phyloP scores from a whole-genome alignment of 2,797 vertebrate species.

The Jordanella pulchra region DNA sequence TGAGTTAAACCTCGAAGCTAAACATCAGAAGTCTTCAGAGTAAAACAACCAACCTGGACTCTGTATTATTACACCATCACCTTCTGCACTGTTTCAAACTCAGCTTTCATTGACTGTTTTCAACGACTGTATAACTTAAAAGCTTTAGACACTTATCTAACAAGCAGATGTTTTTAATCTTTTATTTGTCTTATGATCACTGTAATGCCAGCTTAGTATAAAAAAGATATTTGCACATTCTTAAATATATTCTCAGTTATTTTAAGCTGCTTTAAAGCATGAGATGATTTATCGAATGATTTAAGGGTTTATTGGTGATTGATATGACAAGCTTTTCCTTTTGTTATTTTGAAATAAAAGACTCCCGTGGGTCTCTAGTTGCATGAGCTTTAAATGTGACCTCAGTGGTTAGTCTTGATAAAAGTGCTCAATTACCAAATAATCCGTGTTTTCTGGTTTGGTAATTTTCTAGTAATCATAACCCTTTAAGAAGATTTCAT shows the following conservation, averaged over 20 bases:
- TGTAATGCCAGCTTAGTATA: neutral
- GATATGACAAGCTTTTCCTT: neutral
- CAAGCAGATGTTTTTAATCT: neutral
- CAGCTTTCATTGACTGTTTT: slow-evolving; percentile 16
- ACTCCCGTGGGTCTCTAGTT: neutral
- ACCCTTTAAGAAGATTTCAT: slow-evolving; percentile 5
- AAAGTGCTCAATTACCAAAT: slow-evolving; percentile 12
- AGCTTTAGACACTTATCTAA: slow-evolving; percentile 17
- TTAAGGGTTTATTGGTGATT: neutral
- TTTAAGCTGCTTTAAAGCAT: slow-evolving; percentile 36
- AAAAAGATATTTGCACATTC: slow-evolving; percentile 15
- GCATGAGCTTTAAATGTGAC: slow-evolving; percentile 25
- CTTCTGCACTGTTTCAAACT: slow-evolving; percentile 38
- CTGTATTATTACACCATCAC: slow-evolving; percentile 35
- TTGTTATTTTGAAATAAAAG: too few species aligned
- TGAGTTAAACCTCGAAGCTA: slow-evolving; percentile 81
- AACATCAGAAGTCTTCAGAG: slow-evolving; percentile 27
- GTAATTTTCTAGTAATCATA: too few species aligned
- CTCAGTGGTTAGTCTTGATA: neutral
- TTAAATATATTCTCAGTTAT: slow-evolving; percentile 8
- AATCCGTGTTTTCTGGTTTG: slow-evolving; percentile 29
- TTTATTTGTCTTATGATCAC: slow-evolving; percentile 6
- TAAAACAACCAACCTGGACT: neutral
- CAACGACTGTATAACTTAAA: slow-evolving; percentile 10
- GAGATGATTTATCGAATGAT: slow-evolving; percentile 4